phyloP scores from a whole-genome alignment of 2,888 invertebrate genomes.

The Teinopalpus imperialis region DNA sequence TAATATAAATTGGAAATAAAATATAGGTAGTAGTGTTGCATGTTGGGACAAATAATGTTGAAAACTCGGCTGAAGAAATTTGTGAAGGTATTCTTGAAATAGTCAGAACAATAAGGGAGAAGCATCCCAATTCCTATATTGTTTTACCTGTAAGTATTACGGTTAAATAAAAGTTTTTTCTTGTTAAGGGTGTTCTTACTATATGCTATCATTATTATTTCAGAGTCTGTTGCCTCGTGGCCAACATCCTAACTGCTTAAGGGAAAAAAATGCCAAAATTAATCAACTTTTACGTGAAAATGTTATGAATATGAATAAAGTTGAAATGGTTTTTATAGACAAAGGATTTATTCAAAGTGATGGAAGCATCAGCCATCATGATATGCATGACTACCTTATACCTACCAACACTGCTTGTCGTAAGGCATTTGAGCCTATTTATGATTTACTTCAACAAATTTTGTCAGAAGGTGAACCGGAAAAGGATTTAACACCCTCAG shows the following conservation, averaged over 20 bases:
- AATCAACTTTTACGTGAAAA: conserved; percentile 87
- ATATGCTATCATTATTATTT: no score
- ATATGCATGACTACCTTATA: conserved; percentile 96
- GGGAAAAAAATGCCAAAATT: conserved; percentile 89
- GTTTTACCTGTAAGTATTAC: conserved; percentile 89
- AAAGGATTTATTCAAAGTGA: conserved; percentile 89
- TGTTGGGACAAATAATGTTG: conserved; percentile 94
- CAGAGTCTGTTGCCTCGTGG: conserved; percentile 95
- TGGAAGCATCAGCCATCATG: conserved; percentile 92
- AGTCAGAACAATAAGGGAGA: conserved; percentile 87
- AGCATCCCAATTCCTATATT: conserved; percentile 90
- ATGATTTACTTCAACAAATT: conserved; percentile 89
- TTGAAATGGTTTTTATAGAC: conserved; percentile 90
- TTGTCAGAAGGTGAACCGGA: conserved; percentile 88
- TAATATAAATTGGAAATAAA: neutral
- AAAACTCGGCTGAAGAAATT: conserved; percentile 90
- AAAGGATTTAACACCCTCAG: conserved; percentile 87
- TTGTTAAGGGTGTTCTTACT: no score
- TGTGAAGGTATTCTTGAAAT: conserved; percentile 91
- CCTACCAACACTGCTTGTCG: conserved; percentile 92
- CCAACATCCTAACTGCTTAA: conserved; percentile 89
- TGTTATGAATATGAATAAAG: conserved; percentile 84
- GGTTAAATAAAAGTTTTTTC: conserved; percentile 9
- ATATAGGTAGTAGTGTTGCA: conserved; percentile 91
- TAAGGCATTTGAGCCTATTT: conserved; percentile 93